Percentiles rank a stretch among this genome's conserved stretches.
Conservation (phyloP, 2,797 vertebrate species). For the Danionella dracula region DNA sequence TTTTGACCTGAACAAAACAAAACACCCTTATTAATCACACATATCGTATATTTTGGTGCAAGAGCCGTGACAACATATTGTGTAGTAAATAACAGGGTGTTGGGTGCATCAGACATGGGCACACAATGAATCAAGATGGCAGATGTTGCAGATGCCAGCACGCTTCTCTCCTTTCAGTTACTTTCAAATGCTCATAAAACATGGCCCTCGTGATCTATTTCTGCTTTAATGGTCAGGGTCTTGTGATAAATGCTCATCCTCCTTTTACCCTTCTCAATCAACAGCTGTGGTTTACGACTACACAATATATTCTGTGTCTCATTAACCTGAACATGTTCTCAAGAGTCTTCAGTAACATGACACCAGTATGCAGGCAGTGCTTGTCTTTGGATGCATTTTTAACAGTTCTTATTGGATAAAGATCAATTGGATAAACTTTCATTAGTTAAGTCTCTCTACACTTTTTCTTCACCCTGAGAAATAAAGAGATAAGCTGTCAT, state of each 20-base stretch:
- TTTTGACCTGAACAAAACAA: not conserved
- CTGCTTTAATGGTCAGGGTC: not conserved
- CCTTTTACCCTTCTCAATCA: not conserved
- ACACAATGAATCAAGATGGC: not conserved
- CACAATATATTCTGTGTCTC: not conserved
- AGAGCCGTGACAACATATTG: not conserved
- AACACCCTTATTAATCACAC: not conserved
- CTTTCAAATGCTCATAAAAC: not conserved
- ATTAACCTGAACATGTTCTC: slow-evolving; percentile 3
- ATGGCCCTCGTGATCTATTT: not conserved
- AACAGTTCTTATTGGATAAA: not conserved
- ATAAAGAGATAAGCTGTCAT: too few species aligned
- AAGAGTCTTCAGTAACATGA: not conserved
- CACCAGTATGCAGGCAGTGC: not conserved
- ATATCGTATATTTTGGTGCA: not conserved
- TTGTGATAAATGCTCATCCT: not conserved
- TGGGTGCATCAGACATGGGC: not conserved
- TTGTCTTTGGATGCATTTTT: not conserved
- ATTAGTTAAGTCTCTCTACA: not conserved
- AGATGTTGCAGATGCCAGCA: not conserved
- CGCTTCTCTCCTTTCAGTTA: not conserved
- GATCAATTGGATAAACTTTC: not conserved
- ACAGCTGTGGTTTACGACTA: not conserved
- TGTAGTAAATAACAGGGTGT: slow-evolving; percentile 1
- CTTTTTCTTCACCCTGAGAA: too few species aligned